Base-by-base conservation (phyloP, 2,888 invertebrate species). In the Noctua janthina region DNA sequence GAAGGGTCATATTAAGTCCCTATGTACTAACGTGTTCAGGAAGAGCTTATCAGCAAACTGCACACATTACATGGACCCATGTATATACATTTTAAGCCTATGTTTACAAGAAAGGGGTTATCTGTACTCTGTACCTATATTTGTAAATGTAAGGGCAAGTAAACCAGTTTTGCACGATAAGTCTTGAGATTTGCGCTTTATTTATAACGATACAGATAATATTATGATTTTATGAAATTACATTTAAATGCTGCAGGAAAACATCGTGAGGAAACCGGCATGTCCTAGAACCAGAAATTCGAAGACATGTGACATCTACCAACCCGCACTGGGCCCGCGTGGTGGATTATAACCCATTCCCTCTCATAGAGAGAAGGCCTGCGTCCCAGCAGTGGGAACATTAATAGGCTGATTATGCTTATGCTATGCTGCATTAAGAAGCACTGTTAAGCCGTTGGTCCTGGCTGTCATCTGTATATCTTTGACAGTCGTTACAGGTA, bases 31-130 rank as follows among this genome's bases (percentile, higher is more conserved):
- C 35, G 66, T 49, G 70, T 67, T 62, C 83, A 67, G 51, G 39
- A 62, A n/a, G 59, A 69, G 59, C 62, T 78, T 72, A 82, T 83
- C 82, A 72, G 83, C 71, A 29, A 72, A 77, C 54, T 78, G 71
- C 78, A 82, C 51, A 70, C 82, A 51, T 81, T 76, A 64, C 56
- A 70, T 70, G 70, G 64, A 76, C 64, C 29, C 62, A 59, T 23
- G 20, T 62, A 46, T 72, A 62, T 46, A 20, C 59, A 62, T 76
- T n/a, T 79, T 69, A 35, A 71, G 59, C 43, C 51, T 71, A 77
- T 49, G 43, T 54, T 77, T 59, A 71, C 51, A 72, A 77, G 71
- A 82, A 82, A 82, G 64, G 49, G 69, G 64, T 82, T 81, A 76
- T 70, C 76, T 49, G 20, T 35, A 29, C 54, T 78, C 23, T 81